A percentile compares a stretch with the other conserved stretches of the same genome.
phyloP scores from a whole-genome alignment of 1,140 invertebrate species.

The Drosophila orosa region DNA sequence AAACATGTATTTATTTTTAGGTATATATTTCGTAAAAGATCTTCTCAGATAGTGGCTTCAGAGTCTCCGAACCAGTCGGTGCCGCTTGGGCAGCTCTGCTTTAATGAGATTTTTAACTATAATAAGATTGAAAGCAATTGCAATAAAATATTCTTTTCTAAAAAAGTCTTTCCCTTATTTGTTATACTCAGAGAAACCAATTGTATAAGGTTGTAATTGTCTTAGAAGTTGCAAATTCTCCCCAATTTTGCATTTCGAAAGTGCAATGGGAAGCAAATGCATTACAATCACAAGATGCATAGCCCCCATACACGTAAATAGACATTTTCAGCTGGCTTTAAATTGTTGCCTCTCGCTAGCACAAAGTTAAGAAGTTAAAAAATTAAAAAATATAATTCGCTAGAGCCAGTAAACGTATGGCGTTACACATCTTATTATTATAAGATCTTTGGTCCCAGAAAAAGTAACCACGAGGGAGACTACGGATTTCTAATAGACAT shows the following conservation, averaged over 20 bases:
- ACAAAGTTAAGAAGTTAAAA: too few species aligned
- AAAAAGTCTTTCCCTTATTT: background rate
- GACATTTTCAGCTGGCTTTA: too few species aligned
- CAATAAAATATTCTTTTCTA: background rate
- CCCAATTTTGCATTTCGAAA: too few species aligned
- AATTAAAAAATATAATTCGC: too few species aligned
- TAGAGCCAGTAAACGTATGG: too few species aligned
- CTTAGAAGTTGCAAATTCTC: too few species aligned
- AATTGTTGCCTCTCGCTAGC: too few species aligned
- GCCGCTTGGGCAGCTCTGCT: background rate
- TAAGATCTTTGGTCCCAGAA: background rate
- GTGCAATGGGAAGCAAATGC: too few species aligned
- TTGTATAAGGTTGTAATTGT: too few species aligned
- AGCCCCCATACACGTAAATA: too few species aligned
- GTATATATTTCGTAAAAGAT: background rate
- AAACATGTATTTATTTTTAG: conserved; percentile 26
- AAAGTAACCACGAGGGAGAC: background rate
- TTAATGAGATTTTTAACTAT: too few species aligned
- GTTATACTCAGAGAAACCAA: background rate
- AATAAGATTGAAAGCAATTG: background rate
- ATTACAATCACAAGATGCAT: too few species aligned
- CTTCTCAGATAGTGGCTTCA: background rate
- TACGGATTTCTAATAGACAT: background rate
- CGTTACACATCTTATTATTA: background rate
- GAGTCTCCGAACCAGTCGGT: background rate